These are phyloP conservation scores for Polypedilum vanderplanki DNA, from an alignment of 1,140 invertebrate genomes.

Conservation along the genomic window DNA sequence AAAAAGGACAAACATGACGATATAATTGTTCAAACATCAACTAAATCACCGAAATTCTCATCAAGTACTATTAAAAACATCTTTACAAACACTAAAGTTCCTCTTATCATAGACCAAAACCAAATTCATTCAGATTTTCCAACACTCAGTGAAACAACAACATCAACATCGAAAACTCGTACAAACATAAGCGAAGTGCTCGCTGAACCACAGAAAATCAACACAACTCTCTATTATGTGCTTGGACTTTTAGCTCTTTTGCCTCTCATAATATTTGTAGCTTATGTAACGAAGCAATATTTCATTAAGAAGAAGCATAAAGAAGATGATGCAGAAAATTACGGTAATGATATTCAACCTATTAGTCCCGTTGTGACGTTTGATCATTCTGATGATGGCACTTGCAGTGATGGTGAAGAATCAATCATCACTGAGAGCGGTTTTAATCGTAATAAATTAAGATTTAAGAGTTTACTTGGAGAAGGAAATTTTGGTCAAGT, in stretches of 20 bases:
- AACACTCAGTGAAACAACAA: neutral
- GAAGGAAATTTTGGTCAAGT: conserved; percentile 81
- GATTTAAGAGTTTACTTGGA: conserved; percentile 68
- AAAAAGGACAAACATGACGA: neutral
- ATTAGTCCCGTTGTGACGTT: conserved; percentile 42
- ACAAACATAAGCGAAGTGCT: conserved; percentile 46
- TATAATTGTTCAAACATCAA: neutral
- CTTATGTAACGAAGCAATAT: conserved; percentile 49
- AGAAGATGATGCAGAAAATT: conserved; percentile 51
- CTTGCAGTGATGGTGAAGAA: conserved; percentile 49
- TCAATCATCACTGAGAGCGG: conserved; percentile 54
- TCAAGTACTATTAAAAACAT: neutral
- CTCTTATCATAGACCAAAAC: neutral
- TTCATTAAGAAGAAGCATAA: conserved; percentile 48
- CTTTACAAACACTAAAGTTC: neutral
- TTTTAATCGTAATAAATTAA: conserved; percentile 68
- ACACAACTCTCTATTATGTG: conserved; percentile 49
- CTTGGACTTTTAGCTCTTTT: conserved; percentile 53
- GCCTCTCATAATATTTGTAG: conserved; percentile 50
- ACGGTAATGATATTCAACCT: conserved; percentile 47
- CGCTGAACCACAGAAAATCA: conserved; percentile 49
- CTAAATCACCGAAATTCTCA: neutral
- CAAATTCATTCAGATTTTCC: neutral
- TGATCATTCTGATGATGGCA: conserved; percentile 44
- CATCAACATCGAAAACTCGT: neutral